Conservation (phyloP, 2,888 invertebrate species). For the Nipponacmea schrenckii region DNA sequence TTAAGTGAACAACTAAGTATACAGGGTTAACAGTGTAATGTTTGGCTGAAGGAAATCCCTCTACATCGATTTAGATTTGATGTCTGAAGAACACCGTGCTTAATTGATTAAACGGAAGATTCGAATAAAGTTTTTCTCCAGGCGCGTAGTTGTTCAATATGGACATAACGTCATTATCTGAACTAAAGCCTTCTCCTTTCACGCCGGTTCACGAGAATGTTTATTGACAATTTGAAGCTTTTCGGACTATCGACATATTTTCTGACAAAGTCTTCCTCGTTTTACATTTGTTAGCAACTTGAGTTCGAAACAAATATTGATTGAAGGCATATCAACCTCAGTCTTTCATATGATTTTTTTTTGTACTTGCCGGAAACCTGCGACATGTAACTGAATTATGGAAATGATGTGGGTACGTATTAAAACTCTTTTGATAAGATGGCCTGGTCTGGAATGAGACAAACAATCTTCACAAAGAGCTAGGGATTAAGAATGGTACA, state of each 20-base stretch:
- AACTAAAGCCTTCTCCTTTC: not conserved
- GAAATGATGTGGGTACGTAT: too few relatives aligned
- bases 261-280: too few relatives aligned
- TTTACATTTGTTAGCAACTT: too few relatives aligned
- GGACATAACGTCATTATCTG: constrained; percentile 1
- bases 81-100: constrained; percentile 9
- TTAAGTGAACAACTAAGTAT: not conserved
- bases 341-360: too few relatives aligned
- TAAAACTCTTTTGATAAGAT: too few relatives aligned
- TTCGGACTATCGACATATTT: too few relatives aligned
- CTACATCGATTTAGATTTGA: constrained; percentile 7
- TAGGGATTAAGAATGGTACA: too few relatives aligned
- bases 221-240: too few relatives aligned
- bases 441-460: not conserved
- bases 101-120: constrained; percentile 16
- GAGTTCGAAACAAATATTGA: not conserved
- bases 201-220: too few relatives aligned
- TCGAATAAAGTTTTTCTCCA: not conserved
- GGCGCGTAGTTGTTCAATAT: not conserved
- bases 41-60: not conserved
- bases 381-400: too few relatives aligned
- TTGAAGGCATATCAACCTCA: not conserved
- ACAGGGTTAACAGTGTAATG: constrained; percentile 2
- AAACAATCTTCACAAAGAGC: not conserved
- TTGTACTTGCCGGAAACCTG: too few relatives aligned